Evolutionary conservation across 2,888 invertebrate species (phyloP).

Genomic region (Acleris cristana): DNA sequence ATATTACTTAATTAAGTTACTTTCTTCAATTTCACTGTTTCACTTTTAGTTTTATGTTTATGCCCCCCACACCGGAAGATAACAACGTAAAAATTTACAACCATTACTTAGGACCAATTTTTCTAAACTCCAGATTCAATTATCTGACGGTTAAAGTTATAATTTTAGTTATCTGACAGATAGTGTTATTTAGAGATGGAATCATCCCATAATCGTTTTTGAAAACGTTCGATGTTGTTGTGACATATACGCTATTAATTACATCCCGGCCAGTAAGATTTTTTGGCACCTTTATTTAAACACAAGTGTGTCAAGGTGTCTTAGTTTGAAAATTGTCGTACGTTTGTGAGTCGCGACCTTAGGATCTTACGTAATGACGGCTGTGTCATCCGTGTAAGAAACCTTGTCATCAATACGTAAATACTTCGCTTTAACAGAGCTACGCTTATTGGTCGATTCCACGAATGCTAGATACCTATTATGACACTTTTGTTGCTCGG

Average conservation of each 20-base stretch:
- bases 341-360: constrained; percentile 29
- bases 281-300: constrained; percentile 1
- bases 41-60: too few relatives aligned
- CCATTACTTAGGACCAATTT: too few relatives aligned
- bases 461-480: not conserved
- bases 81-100: too few relatives aligned
- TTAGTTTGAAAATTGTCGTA: constrained; percentile 28
- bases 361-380: constrained; percentile 32
- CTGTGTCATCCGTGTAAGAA: constrained; percentile 29
- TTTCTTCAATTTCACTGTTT: too few relatives aligned
- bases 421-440: constrained; percentile 19
- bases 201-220: too few relatives aligned
- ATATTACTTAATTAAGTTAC: too few relatives aligned
- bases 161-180: too few relatives aligned
- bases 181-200: too few relatives aligned
- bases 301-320: constrained; percentile 30
- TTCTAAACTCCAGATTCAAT: too few relatives aligned
- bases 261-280: not conserved
- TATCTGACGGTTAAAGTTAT: too few relatives aligned
- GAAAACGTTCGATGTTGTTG: too few relatives aligned
- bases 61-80: too few relatives aligned
- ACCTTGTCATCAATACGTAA: constrained; percentile 32
- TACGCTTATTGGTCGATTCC: constrained; percentile 7
- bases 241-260: not conserved
- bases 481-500: not conserved